phyloP scores from a whole-genome alignment of 1,140 invertebrate genomes.

The Drosophila ogumai region DNA sequence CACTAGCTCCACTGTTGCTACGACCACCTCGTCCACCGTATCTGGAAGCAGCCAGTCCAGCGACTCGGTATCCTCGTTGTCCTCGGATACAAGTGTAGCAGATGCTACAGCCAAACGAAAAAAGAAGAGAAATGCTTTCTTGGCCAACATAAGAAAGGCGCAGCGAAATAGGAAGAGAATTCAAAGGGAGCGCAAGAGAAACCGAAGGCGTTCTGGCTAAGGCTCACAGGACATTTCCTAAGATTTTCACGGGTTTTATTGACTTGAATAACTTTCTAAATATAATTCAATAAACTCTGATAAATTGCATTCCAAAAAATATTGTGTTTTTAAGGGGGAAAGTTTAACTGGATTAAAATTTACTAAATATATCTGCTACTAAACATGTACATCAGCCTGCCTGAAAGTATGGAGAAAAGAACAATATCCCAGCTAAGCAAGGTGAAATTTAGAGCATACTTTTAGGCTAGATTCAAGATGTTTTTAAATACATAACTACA shows the following conservation, averaged over 20 bases:
- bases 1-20: not conserved
- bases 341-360: too few species aligned
- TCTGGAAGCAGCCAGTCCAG: not conserved
- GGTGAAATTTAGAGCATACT: not conserved
- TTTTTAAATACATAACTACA: not conserved
- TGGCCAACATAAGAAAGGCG: fast-evolving
- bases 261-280: not conserved
- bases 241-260: not conserved
- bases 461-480: not conserved
- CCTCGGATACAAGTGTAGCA: not conserved
- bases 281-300: not conserved
- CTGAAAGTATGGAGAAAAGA: not conserved
- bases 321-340: not conserved
- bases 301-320: not conserved
- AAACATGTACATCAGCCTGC: not conserved
- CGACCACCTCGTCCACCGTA: not conserved
- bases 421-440: too few species aligned
- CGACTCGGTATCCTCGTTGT: not conserved
- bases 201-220: not conserved
- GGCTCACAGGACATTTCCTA: not conserved
- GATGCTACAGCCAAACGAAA: not conserved
- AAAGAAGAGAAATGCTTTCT: not conserved
- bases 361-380: too few species aligned
- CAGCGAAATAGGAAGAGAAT: fast-evolving
- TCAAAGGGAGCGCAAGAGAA: not conserved